These are phyloP conservation scores for Perithous albicinctus DNA, from an alignment of 2,888 invertebrate genomes.

Conservation along the genomic window DNA sequence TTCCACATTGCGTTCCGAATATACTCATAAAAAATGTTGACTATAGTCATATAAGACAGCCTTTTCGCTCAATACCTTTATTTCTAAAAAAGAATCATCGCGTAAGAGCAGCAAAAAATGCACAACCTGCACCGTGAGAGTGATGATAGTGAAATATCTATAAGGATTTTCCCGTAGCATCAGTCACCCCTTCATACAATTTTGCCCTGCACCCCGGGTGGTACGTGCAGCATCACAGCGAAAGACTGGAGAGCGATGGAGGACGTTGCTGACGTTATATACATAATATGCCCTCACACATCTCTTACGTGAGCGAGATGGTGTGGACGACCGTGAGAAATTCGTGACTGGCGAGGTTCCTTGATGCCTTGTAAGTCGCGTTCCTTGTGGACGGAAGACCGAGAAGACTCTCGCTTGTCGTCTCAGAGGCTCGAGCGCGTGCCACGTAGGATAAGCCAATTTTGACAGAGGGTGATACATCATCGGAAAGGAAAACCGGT, in stretches of 20 bases:
- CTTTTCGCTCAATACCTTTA: too few relatives aligned
- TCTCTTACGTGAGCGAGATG: neutral
- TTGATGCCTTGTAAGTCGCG: slow-evolving; percentile 10
- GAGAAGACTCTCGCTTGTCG: neutral
- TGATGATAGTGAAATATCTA: neutral
- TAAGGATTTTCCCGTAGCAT: neutral
- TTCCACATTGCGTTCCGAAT: too few relatives aligned
- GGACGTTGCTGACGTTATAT: neutral
- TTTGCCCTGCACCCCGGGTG: neutral
- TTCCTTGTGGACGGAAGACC: slow-evolving; percentile 1
- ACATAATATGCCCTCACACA: neutral
- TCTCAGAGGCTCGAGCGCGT: slow-evolving; percentile 5
- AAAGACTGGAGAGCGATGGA: neutral
- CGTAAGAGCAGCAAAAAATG: too few relatives aligned
- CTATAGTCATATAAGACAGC: too few relatives aligned
- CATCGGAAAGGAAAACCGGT: slow-evolving; percentile 40
- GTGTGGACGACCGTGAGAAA: slow-evolving; percentile 23
- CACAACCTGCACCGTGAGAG: neutral
- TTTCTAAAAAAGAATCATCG: too few relatives aligned
- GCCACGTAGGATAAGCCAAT: slow-evolving; percentile 59
- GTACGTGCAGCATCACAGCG: neutral
- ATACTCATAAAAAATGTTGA: too few relatives aligned
- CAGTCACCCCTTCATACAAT: slow-evolving; percentile 2
- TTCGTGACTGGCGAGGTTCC: slow-evolving; percentile 16
- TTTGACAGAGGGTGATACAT: slow-evolving; percentile 67